Percentiles rank a stretch among this genome's conserved stretches.
phyloP scores from a whole-genome alignment of 2,797 vertebrate genomes.

The Lepus oiostolus region DNA sequence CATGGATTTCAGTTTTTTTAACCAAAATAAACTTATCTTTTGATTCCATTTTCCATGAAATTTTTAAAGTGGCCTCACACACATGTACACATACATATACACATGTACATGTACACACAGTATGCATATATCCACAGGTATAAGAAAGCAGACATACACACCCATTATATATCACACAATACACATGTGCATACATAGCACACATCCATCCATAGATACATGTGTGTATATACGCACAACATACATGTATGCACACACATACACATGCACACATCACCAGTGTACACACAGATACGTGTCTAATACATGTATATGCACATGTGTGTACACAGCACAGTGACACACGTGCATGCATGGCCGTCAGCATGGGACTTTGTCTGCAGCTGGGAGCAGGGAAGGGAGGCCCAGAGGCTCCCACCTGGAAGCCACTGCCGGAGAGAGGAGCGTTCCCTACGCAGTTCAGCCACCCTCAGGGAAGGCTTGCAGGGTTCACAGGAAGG shows the following conservation, averaged over 20 bases:
- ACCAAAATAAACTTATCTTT: no score
- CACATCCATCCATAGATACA: neutral
- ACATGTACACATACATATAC: no score
- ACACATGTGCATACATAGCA: rapidly evolving
- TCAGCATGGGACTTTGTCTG: neutral
- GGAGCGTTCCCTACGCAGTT: no score
- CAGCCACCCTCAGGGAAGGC: neutral
- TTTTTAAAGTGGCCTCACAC: no score
- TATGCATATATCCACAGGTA: no score
- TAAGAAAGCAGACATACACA: no score
- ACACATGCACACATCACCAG: no score
- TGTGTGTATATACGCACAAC: neutral
- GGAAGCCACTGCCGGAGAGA: no score
- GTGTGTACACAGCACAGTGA: neutral
- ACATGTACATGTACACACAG: neutral
- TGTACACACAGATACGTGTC: neutral
- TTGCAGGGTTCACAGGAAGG: slow-evolving; percentile 59
- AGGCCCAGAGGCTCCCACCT: slow-evolving; percentile 52
- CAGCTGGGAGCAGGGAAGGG: neutral
- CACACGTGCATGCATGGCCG: neutral
- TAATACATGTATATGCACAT: neutral
- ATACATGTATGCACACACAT: neutral
- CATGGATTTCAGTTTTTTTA: no score
- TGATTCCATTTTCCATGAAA: no score
- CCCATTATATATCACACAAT: rapidly evolving